Conservation (phyloP, 2,888 invertebrate species). For the Hemithea aestivaria region DNA sequence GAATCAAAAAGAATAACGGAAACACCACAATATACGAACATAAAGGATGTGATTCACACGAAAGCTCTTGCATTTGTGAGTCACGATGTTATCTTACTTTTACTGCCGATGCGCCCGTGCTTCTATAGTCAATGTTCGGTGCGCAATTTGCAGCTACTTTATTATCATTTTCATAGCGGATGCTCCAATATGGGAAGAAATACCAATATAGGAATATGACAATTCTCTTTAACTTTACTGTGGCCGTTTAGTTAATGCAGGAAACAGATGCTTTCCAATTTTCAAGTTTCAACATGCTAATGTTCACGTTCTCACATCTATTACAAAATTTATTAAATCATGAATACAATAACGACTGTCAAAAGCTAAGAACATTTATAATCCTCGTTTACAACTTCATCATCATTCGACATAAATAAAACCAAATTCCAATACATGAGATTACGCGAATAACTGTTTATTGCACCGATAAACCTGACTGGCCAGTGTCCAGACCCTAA, state of each 20-base stretch:
- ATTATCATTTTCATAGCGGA: constrained; percentile 58
- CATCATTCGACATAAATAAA: constrained; percentile 37
- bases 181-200: constrained; percentile 45
- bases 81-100: constrained; percentile 60
- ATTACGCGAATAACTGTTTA: constrained; percentile 50
- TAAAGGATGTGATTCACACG: constrained; percentile 60
- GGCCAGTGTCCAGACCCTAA: constrained; percentile 50
- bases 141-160: constrained; percentile 49
- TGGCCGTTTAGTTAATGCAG: constrained; percentile 11
- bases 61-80: constrained; percentile 51
- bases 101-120: constrained; percentile 47
- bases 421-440: constrained; percentile 34
- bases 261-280: constrained; percentile 8
- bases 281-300: neutral
- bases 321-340: constrained; percentile 8
- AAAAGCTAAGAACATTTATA: constrained; percentile 37
- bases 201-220: constrained; percentile 38
- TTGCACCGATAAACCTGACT: constrained; percentile 52
- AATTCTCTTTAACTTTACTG: constrained; percentile 12
- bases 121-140: constrained; percentile 39
- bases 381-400: constrained; percentile 26
- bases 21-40: constrained; percentile 46
- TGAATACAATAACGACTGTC: constrained; percentile 23
- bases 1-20: constrained; percentile 61
- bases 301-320: constrained; percentile 2